These are phyloP conservation scores for Drosophila littoralis DNA, from an alignment of 1,140 invertebrate species.

Conservation along the genomic window DNA sequence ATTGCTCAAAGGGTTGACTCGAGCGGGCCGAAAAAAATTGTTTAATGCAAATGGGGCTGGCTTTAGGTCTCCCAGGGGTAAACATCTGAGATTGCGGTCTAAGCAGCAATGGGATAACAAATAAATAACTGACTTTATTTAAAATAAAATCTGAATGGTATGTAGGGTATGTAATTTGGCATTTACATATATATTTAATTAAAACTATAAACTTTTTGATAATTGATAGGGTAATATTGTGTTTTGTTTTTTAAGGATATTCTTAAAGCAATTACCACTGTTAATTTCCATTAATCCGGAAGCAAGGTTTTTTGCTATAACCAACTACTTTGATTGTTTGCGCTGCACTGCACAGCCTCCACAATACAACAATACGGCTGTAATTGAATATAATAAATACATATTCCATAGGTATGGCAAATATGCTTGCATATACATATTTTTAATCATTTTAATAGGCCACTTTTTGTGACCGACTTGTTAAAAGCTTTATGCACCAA, in stretches of 20 bases:
- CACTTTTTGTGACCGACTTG: conserved; percentile 59
- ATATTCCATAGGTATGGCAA: neutral
- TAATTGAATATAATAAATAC: conserved; percentile 4
- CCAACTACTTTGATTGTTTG: conserved; percentile 70
- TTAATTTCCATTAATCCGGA: conserved; percentile 61
- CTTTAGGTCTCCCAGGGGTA: conserved; percentile 32
- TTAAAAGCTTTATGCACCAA: conserved; percentile 62
- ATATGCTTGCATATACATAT: conserved; percentile 4
- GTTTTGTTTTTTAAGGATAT: neutral
- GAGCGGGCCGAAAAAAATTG: conserved; percentile 19
- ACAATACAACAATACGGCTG: conserved; percentile 3
- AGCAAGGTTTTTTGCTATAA: conserved; percentile 45
- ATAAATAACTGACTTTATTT: conserved; percentile 20
- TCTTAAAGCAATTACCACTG: conserved; percentile 42
- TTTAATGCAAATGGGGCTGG: conserved; percentile 46
- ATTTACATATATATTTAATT: neutral
- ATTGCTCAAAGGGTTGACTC: conserved; percentile 47
- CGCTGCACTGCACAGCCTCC: conserved; percentile 40
- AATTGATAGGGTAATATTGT: too few species aligned
- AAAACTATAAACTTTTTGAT: neutral
- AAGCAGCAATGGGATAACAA: conserved; percentile 33
- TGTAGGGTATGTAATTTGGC: neutral
- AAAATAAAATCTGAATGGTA: conserved; percentile 16
- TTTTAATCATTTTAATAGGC: conserved; percentile 78
- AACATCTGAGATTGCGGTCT: conserved; percentile 46